Conservation (phyloP, 2,797 vertebrate genomes). For the Falco rusticolus region DNA sequence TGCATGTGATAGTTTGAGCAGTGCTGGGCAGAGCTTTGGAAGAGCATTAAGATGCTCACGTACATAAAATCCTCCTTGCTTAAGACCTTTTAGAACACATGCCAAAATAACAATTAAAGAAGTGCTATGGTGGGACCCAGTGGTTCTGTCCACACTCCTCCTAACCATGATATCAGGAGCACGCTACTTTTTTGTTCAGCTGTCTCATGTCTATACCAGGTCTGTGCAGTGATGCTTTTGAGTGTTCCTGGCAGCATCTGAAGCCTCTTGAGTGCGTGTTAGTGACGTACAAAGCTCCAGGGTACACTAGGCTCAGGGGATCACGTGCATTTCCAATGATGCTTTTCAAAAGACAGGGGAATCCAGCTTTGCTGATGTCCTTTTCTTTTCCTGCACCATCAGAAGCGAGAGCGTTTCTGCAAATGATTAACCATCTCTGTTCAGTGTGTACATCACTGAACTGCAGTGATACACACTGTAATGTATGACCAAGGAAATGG, state of each 20-base stretch:
- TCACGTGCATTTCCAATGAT: rapidly evolving
- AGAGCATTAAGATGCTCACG: not conserved
- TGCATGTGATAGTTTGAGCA: not conserved
- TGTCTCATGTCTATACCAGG: not conserved
- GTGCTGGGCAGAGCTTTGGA: not conserved
- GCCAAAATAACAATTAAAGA: not conserved
- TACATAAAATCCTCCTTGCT: not conserved
- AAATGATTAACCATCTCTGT: not conserved
- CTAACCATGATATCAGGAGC: rapidly evolving
- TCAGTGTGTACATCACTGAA: not conserved
- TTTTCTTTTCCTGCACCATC: not conserved
- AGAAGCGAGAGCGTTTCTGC: not conserved
- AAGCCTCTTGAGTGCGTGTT: not conserved
- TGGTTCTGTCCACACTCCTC: rapidly evolving
- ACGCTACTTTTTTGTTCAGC: not conserved
- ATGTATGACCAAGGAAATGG: not conserved
- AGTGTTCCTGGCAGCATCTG: not conserved
- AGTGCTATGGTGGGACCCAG: not conserved
- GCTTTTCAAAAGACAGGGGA: not conserved
- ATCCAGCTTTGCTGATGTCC: not conserved
- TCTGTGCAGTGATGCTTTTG: not conserved
- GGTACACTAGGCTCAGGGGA: not conserved
- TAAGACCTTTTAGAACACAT: not conserved
- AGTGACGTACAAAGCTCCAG: not conserved
- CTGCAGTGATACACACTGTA: not conserved